Conservation (phyloP, 2,888 invertebrate species). For the Achlya flavicornis region DNA sequence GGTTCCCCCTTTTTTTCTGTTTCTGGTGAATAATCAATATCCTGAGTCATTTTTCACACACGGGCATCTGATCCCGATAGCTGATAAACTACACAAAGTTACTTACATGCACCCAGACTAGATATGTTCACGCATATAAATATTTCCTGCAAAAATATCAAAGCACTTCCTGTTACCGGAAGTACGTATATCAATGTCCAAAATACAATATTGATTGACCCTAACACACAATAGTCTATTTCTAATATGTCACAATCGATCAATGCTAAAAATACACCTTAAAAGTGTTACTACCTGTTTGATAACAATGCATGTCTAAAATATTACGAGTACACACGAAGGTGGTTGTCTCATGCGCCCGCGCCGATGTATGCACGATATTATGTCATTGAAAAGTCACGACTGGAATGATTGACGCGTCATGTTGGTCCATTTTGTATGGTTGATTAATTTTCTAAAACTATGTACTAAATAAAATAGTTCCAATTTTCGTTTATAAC, state of each 20-base stretch:
- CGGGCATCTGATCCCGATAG: no score
- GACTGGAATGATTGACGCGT: constrained; percentile 6
- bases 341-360: background rate
- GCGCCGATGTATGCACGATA: background rate
- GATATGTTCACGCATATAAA: no score
- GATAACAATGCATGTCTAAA: constrained; percentile 7
- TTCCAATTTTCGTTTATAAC: no score
- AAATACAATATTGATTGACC: background rate
- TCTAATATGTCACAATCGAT: constrained; percentile 4
- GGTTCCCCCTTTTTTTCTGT: no score
- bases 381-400: constrained; percentile 12
- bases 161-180: constrained; percentile 1
- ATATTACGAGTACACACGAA: background rate
- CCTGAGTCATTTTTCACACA: no score
- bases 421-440: constrained; percentile 6
- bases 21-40: no score
- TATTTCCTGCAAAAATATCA: background rate
- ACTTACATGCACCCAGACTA: no score
- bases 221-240: background rate
- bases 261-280: constrained; percentile 1
- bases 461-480: no score
- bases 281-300: constrained; percentile 11
- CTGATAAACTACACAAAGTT: no score
- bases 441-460: background rate
- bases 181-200: background rate